Evolutionary conservation across 2,113 vertebrate species (phyloP), one percentile per base, ranked within the genome.

Genomic region (Centropristis striata): DNA sequence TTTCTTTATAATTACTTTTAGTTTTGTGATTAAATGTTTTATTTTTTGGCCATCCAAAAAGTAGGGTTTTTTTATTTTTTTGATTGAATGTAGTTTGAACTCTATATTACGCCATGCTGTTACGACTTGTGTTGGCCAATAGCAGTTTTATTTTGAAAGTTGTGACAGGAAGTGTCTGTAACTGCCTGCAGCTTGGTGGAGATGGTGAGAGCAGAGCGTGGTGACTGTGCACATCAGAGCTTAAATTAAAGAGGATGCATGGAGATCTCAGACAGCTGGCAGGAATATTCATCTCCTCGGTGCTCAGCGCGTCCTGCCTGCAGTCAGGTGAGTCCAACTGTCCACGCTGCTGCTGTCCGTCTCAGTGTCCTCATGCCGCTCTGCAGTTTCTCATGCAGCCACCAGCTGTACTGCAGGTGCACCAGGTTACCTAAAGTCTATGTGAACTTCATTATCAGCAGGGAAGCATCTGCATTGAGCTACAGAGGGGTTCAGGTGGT

Each of bases 371-470:
- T 75, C 37, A 0, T 5, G 58, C 41, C 12, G 25, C 18, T 44
- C 71, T 80, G 83, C 88, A 77, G 71, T 8, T 8, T 36, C 32
- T 36, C 57, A 11, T 7, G 5, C 82, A 54, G 77, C 74, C 74
- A 21, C 11, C 83, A 65, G 85, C 75, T 68, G 71, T 27, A 61
- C 71, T 84, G 90, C 87, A 87, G 89, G 80, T 86, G 74, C 74
- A 55, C 83, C 68, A 32, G 86, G 54, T 77, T 50, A 50, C 68
- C 75, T 69, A 0, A 67, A 88, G 83, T 89, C 80, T 49, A 15
- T 15, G 77, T 57, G 67, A 89, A 91, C 68, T 88, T 88, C 85
- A 66, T 60, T n/a, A 86, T 61, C 70, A 85, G 88, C 88, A 68
- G 59, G 75, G 58, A 20, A 23, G 81, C 78, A 59, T 82, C 89